Evolutionary conservation across 1,140 invertebrate species (phyloP).

Genomic region (Matsumurasca onukii): DNA sequence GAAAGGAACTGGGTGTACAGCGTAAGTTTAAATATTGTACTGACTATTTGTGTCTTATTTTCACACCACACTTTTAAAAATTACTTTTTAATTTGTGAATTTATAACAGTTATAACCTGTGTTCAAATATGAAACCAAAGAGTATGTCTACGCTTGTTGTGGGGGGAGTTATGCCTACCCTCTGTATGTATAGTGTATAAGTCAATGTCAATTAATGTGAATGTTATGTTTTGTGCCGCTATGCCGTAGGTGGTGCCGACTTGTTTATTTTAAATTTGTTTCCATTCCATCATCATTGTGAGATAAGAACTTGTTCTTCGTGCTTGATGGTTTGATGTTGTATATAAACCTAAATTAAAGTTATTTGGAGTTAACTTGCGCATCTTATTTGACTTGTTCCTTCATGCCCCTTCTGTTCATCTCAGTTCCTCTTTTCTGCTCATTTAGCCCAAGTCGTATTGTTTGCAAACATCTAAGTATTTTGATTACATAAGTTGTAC

Average conservation of each 20-base stretch:
- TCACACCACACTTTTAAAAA: too few species aligned
- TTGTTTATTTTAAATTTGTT: constrained; percentile 1
- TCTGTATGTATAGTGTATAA: constrained; percentile 2
- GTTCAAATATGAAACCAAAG: constrained; percentile 28
- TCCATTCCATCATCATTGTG: neutral
- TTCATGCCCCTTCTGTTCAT: too few species aligned
- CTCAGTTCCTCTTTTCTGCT: too few species aligned
- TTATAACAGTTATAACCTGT: constrained; percentile 19
- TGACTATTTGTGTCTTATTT: too few species aligned
- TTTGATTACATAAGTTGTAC: too few species aligned
- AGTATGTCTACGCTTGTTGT: constrained; percentile 29
- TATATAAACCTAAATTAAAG: constrained; percentile 22
- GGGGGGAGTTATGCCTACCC: neutral
- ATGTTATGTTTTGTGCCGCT: constrained; percentile 11
- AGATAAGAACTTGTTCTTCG: neutral
- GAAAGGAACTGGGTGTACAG: too few species aligned
- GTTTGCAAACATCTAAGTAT: too few species aligned
- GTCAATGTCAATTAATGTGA: constrained; percentile 20
- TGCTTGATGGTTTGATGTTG: constrained; percentile 18
- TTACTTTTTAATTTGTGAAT: too few species aligned
- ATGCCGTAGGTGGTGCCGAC: neutral
- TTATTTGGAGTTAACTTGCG: constrained; percentile 14
- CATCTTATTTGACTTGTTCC: neutral
- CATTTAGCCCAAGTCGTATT: too few species aligned
- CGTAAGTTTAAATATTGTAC: too few species aligned